Evolutionary conservation across 2,797 vertebrate genomes (phyloP), one percentile per base, ranked within the genome.

Genomic region (Gadopsis bispinosus): DNA sequence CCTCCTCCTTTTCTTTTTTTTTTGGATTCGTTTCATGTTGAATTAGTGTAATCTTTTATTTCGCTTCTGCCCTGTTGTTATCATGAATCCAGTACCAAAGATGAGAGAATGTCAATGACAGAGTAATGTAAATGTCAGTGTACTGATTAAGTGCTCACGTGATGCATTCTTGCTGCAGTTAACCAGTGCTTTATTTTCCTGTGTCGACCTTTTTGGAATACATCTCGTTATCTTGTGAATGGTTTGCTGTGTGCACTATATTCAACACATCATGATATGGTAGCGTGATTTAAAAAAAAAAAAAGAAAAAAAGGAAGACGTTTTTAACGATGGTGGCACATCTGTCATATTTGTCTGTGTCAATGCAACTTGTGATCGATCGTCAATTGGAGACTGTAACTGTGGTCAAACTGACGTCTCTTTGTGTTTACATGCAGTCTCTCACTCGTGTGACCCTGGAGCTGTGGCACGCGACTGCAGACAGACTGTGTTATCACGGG

Each of bases 381-480:
- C 89, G 90, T 92, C 83, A 91, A 81, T 92, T 76, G 62, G 74
- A 91, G 88, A 91, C 82, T 89, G 86, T 85, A 87, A 71, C 67
- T 82, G 80, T 88, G 93, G 90, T 93, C 88, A 83, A 54, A 75
- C 71, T 91, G 90, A 91, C 81, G 75, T 89, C 67, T 79, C 43
- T 79, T 86, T 17, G 31, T 88, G 89, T 87, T 91, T 87, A 83
- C 87, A 75, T 87, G 79, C 77, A 72, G 79, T 76, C 4, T 1
- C 72, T 10, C 0, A 0, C 67, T 7, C 4, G 53, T 67, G 87
- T 85, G 80, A 79, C 87, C 64, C 81, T 86, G 81, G 61, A 16
- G 64, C 60, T 55, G 81, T 6, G 69, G 92, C 92, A 79, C 3
- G 73, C 53, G 54, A 81, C 90, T 84, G 79, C 75, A 74, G 70